Base-by-base conservation (phyloP, 2,797 vertebrate species). In the Melanitta fusca region DNA sequence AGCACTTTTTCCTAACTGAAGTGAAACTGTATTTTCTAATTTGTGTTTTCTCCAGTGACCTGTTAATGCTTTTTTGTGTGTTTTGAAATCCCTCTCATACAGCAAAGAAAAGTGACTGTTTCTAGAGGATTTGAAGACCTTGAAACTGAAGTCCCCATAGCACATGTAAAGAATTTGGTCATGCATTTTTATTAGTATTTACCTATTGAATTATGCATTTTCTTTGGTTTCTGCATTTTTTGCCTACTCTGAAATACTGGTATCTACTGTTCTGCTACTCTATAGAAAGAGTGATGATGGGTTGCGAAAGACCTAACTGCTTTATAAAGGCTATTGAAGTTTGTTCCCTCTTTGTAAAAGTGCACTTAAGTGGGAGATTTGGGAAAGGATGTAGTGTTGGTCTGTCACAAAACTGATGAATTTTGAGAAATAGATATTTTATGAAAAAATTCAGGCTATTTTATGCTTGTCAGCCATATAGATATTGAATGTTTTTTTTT, bases 201-300 rank as follows among this genome's bases (percentile, higher is more conserved):
- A 32, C 36, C 39, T 88, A 27, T 39, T 65, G 38, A 86, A 95
- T 84, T 77, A 87, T 6, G 30, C 25, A n/a, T 77, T 80, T 91
- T 77, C 32, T 77, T 92, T 45, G n/a, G 22, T 81, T 96, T 94
- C 62, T 84, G 45, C 13, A 6, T 90, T 15, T 22, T 96, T 70
- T 79, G n/a, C 80, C 91, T 89, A 3, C 57, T 80, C 38, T 15
- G 30, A 71, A 93, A 78, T 82, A 47, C 58, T 90, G 38, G 20
- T 85, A 4, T 21, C 45, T 87, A 5, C 45, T 86, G 16, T 58
- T 85, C 73, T 7, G 8, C n/a, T 95, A 25, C 91, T 81, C 69
- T 60, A 78, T 36, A 88, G 57, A 86, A 92, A 61, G 47, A 54
- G 74, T 56, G 65, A 34, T 58, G 88, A 47, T 88, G 65, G 91